A percentile compares a stretch with the other conserved stretches of the same genome.
These are phyloP conservation scores for Gadopsis bispinosus DNA, from an alignment of 2,797 vertebrate genomes.

Conservation along the genomic window DNA sequence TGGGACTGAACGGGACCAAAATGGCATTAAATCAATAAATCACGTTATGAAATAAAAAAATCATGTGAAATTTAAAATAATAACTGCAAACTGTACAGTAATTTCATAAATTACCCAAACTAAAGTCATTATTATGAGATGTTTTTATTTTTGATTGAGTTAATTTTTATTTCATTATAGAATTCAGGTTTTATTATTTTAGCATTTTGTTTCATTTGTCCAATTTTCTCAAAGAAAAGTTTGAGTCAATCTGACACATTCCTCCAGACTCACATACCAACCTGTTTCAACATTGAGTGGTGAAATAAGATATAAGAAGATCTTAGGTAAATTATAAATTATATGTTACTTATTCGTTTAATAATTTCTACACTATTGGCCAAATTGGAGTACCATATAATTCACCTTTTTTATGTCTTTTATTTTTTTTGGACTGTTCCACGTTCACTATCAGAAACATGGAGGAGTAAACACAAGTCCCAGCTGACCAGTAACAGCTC, in stretches of 20 bases:
- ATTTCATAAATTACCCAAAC: neutral
- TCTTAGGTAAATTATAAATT: neutral
- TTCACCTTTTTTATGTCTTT: neutral
- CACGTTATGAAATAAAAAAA: neutral
- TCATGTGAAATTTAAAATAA: neutral
- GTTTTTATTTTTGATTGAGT: neutral
- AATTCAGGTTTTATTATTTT: neutral
- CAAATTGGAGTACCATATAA: neutral
- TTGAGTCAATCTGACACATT: no score
- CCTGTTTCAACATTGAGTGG: no score
- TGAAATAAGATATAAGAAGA: neutral
- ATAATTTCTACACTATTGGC: neutral
- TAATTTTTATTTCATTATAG: neutral
- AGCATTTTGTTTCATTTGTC: neutral
- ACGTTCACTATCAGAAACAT: neutral
- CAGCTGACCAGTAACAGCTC: slow-evolving; percentile 26
- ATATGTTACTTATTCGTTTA: neutral
- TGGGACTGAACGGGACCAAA: neutral
- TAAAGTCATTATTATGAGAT: neutral
- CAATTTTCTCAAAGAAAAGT: neutral
- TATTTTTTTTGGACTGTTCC: neutral
- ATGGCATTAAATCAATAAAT: neutral
- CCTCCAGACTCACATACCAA: no score
- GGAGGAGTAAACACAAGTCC: neutral
- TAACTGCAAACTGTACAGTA: neutral